A percentile compares a stretch with the other conserved stretches of the same genome.
These are phyloP conservation scores for Drosophila pachea DNA, from an alignment of 1,140 invertebrate genomes.

Conservation along the genomic window DNA sequence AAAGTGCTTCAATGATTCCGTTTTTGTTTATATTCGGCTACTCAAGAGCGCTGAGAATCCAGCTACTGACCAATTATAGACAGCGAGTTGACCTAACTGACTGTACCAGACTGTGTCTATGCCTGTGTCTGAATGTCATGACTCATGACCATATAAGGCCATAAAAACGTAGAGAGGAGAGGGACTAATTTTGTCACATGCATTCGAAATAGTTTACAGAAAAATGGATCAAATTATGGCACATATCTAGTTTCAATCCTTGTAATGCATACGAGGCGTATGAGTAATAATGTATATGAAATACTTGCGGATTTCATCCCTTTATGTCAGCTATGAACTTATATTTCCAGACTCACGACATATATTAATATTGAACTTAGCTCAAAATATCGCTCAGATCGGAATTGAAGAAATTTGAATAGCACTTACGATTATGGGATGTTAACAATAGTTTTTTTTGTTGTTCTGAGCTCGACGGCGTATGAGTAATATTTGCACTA, in stretches of 20 bases:
- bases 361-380: neutral
- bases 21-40: neutral
- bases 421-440: constrained; percentile 43
- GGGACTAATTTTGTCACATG: neutral
- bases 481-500: constrained; percentile 54
- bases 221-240: neutral
- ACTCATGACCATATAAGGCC: constrained; percentile 58
- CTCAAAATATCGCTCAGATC: neutral
- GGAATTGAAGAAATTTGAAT: neutral
- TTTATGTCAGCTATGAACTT: no score
- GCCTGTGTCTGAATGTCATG: constrained; percentile 19
- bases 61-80: constrained; percentile 19
- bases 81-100: constrained; percentile 1
- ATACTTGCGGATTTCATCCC: neutral
- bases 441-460: constrained; percentile 23
- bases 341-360: no score
- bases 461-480: constrained; percentile 12
- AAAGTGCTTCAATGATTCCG: constrained; percentile 8
- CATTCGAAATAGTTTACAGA: neutral
- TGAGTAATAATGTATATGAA: neutral
- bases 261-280: neutral
- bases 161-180: constrained; percentile 13
- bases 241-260: neutral
- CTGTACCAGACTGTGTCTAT: neutral
- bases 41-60: neutral